These are phyloP conservation scores for Prionailurus viverrinus DNA, from an alignment of 2,113 vertebrate species.

Conservation along the genomic window DNA sequence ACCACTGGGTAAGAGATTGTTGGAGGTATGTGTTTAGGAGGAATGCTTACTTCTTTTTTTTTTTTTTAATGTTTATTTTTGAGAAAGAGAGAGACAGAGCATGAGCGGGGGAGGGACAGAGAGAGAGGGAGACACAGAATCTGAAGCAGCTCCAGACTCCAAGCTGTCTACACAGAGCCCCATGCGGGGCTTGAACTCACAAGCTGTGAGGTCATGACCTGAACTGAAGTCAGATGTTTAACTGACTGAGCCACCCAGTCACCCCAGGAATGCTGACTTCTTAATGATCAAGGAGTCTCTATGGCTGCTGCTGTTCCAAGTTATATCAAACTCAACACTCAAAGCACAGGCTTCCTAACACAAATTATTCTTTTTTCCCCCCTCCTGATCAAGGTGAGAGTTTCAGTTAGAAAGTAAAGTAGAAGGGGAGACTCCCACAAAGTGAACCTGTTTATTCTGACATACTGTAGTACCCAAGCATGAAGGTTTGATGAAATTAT, in stretches of 20 bases:
- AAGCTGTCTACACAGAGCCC: no score
- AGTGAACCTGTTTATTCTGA: background rate
- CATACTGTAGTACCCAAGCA: background rate
- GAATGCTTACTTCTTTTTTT: background rate
- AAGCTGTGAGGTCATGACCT: no score
- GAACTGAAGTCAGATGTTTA: no score
- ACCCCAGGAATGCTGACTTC: background rate
- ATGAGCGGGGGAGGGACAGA: no score
- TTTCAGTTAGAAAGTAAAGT: background rate
- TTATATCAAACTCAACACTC: background rate
- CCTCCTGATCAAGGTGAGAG: background rate
- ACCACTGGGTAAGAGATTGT: background rate
- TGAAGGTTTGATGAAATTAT: background rate
- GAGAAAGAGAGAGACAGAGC: no score
- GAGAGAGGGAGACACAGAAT: no score
- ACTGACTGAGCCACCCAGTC: no score
- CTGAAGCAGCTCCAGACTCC: no score
- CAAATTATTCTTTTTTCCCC: background rate
- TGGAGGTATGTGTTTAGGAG: accelerated
- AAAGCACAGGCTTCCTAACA: background rate
- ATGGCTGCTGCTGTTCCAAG: no score
- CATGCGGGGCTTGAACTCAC: no score
- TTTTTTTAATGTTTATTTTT: no score
- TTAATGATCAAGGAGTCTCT: background rate
- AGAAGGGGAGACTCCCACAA: background rate